Evolutionary conservation across 2,113 vertebrate species (phyloP), one percentile per base, ranked within the genome.

Genomic region (Garra rufa): DNA sequence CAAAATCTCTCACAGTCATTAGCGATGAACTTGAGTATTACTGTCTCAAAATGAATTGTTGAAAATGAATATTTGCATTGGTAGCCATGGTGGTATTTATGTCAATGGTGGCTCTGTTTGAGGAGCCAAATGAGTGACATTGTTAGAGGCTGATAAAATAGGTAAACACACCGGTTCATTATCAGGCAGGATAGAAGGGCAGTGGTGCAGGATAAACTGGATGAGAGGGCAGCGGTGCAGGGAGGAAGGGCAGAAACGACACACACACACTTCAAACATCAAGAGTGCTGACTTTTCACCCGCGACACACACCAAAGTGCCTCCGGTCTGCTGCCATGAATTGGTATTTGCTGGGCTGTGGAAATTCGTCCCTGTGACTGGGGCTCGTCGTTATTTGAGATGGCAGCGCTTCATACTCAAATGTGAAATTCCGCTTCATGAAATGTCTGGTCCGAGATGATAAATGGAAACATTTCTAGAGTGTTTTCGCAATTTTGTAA

Each of bases 121-220:
- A 46, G 34, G 41, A 59, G 38, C 34, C 24, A 15, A 21, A 17
- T 80, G 65, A 79, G 71, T n/a, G 44, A 63, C 52, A 61, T 28
- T 48, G 28, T 74, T 34, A 34, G 50, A 50, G 74, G 43, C 15
- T 70, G 83, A 87, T 74, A 59, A 85, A 84, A 43, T 5, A 59
- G 59, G 65, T 63, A 71, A 78, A 84, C 69, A 78, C 59, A 65
- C 73, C 48, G 46, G 81, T 84, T 89, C 80, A 80, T 92, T 92
- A 90, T 88, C 82, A 83, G 80, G 77, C 84, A 55, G 86, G 69
- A 79, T 70, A 83, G 85, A 76, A 89, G 81, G 83, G 84, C 81
- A 84, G 84, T 57, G 84, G 43, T 50, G 61, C 43, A 50, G 78
- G 43, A 30, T 80, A 80, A 85, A 80, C 65, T 44, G 13, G 14